Base-by-base conservation (phyloP, 2,113 vertebrate genomes). In the Phainopepla nitens region DNA sequence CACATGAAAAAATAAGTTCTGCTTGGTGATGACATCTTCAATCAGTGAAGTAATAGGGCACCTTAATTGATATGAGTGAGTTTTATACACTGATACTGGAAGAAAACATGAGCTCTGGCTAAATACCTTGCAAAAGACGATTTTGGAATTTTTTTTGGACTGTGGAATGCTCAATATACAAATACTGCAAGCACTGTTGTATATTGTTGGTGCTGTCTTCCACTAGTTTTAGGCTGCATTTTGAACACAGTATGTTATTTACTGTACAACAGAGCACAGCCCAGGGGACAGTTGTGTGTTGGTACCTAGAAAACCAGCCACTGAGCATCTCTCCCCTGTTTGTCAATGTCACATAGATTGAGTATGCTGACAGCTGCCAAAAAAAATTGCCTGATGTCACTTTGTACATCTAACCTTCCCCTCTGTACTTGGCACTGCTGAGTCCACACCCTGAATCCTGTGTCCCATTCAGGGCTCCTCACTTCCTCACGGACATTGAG, bases 321-420 rank as follows among this genome's bases (percentile, higher is more conserved):
- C 0, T 5, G 3, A 68, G 22, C 9, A 47, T 33, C 0, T 24
- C 49, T 42, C n/a, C 27, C 27, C 42, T 9, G 8, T 16, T 45
- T 29, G 31, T 15, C 72, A 47, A 4, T 3, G 6, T 29, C 45
- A 57, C 1, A 1, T 2, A 51, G 44, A 35, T 7, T 6, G 13
- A 35, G 21, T 1, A 19, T 11, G 50, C 39, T 8, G 1, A 28
- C 29, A 73, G 28, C 45, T 23, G 27, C 31, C 44, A 60, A 13
- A 60, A 76, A 53, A 41, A 31, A 13, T 10, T 4, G 3, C 36
- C 23, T 10, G 39, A 6, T 36, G 25, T 8, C 10, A 4, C 13
- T 19, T 42, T 4, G 3, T 27, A 42, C 36, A 51, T 27, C 28
- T 11, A 31, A 41, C 14, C n/a, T 22, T 35, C 54, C 62, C n/a